Evolutionary conservation across 1,140 invertebrate species (phyloP), one percentile per base, ranked within the genome.

Genomic region (Vanessa tameamea): DNA sequence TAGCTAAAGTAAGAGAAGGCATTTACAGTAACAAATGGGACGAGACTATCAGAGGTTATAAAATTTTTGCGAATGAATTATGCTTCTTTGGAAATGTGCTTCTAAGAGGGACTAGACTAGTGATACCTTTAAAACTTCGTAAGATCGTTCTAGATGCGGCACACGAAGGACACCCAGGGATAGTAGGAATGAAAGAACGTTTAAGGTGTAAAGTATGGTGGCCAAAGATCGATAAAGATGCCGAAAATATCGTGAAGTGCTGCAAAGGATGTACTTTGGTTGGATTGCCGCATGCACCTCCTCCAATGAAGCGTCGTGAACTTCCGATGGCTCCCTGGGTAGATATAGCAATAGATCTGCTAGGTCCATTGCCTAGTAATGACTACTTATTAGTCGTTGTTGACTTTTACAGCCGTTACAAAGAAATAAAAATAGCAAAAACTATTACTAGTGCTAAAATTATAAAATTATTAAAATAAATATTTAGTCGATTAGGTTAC

Each of bases 41-140:
- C 20, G 20, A 20, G 20, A 20, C 20, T 20, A 20, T 20, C 20
- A 20, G 20, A 20, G 20, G 20, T 20, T 20, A 20, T 20, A 20
- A 20, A 20, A 20, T 20, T 20, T 20, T 20, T 20, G 20, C 20
- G 6, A 20, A 20, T 20, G 20, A 20, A 20, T 20, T 20, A 9
- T 53, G 51, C 13, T 64, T 64, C 15, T 64, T 43, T 43, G 61
- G 43, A 64, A 23, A 64, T n/a, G 43, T 64, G 11, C 43, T 64
- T 6, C 16, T 64, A 47, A 37, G 61, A 64, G 61, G 61, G n/a
- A 64, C 37, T 16, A 43, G 16, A 23, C 37, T 64, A 64, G 61
- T 64, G 26, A 64, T 64, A 14, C 61, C 23, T 12, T 31, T 14
- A 9, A 13, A 64, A 13, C n/a, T 37, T 2, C 4, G 59, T 13